phyloP scores from a whole-genome alignment of 1,140 invertebrate species.

The Acromyrmex charruanus region DNA sequence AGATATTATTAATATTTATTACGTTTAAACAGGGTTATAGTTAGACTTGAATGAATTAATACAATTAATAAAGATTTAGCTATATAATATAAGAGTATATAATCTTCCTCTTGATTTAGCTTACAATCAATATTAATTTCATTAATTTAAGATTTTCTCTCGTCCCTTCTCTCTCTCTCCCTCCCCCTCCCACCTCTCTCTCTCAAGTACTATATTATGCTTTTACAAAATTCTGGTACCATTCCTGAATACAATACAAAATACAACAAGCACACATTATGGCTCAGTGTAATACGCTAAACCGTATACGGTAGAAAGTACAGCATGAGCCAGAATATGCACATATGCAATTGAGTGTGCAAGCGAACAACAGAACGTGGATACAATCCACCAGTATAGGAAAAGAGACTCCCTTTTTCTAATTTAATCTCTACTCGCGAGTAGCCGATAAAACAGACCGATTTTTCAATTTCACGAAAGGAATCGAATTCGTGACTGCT shows the following conservation, averaged over 20 bases:
- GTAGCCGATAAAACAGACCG: slow-evolving; percentile 46
- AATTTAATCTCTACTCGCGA: slow-evolving; percentile 65
- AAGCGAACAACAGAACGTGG: slow-evolving; percentile 19
- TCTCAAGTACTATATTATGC: background rate
- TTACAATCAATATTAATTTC: background rate
- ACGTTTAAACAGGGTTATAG: background rate
- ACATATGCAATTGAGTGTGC: slow-evolving; percentile 64
- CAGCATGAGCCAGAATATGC: slow-evolving; percentile 43
- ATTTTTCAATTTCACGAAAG: slow-evolving; percentile 63
- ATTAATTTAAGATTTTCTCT: background rate
- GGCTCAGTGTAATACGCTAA: slow-evolving; percentile 29
- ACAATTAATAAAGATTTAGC: background rate
- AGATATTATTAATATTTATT: background rate
- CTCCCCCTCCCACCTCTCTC: background rate
- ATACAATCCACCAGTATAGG: slow-evolving; percentile 35
- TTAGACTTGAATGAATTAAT: background rate
- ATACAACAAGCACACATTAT: background rate
- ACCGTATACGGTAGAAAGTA: slow-evolving; percentile 27
- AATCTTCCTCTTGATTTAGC: background rate
- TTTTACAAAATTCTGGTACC: slow-evolving; percentile 19
- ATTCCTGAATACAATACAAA: slow-evolving; percentile 14
- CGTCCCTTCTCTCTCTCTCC: background rate
- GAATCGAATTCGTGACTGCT: slow-evolving; percentile 61
- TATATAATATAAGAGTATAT: background rate
- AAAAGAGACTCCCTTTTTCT: slow-evolving; percentile 50